Evolutionary conservation across 2,113 vertebrate genomes (phyloP), one percentile per base, ranked within the genome.

Genomic region (Panurus biarmicus): DNA sequence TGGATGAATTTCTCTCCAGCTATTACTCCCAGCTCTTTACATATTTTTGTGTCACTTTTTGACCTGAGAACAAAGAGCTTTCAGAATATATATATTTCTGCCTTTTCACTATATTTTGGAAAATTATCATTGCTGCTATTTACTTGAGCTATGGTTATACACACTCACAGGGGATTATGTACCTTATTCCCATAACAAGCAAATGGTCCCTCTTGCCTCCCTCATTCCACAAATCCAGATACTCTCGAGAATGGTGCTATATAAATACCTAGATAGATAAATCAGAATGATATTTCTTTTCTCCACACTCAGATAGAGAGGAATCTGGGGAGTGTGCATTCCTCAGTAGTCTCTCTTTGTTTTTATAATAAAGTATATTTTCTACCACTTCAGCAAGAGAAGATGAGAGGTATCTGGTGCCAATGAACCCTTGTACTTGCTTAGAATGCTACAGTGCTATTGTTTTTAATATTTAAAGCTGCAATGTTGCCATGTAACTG

Each of bases 401-500:
- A 88, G 53, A 85, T 5, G 29, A 92, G 85, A 75, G 44, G 25
- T 88, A 42, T 90, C 76, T 89, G 66, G 56, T 92, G 91, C 93
- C 91, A 94, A 7, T 89, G 89, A 95, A 96, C 94, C 50, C 72
- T 87, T 89, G 72, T 65, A 48, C 83, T 96, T 93, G 85, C 65
- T 95, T 82, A 89, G 75, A 96, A 96, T 94, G 45, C 70, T 66
- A 31, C 62, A 88, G 65, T 14, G 13, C 78, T 96, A 81, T 95
- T 96, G 79, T 87, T 96, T 93, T 95, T 92, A 96, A 96, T 95
- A 95, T 93, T 97, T 97, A 95, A 96, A 97, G 81, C 77, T 86
- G 50, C 78, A 81, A 15, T 42, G 74, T 61, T 94, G 81, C 90
- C 88, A 83, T 91, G 90, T 94, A 95, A 87, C 90, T 81, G 65